Base-by-base conservation (phyloP, 2,888 invertebrate genomes). In the Anodontia alba region DNA sequence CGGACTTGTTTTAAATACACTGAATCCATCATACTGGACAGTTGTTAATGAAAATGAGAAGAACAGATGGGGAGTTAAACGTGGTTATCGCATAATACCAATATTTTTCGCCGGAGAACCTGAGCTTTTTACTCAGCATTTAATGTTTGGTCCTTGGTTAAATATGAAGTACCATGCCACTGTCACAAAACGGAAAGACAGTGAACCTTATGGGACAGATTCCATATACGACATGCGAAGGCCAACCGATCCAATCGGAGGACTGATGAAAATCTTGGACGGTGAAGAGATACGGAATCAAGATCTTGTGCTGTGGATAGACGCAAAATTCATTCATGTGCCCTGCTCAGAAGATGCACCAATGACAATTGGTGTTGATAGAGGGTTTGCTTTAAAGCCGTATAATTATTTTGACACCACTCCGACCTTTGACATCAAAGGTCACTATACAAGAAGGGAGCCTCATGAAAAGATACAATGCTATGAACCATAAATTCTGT, bases 351-450 rank as follows among this genome's bases (percentile, higher is more conserved):
- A 89, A 66, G 89, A 89, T 62, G 66, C 87, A 17, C 87, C 89
- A 0, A 89, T 89, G 85, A 89, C 89, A 1, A 36, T 85, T 12
- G 74, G 80, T 2, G 83, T 81, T 0, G 72, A 76, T 1, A 78
- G 79, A 26, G 87, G 89, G 15, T 89, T 89, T 54, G 66, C 71
- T 38, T 69, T 89, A 26, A 87, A 88, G 36, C 89, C 89, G 8
- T 86, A 75, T 33, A 89, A 89, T 74, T 89, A 84, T 69, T 89
- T 89, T 78, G 87, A 87, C 42, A 67, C 80, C 3, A 87, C 87
- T 1, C 78, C 87, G 0, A 80, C 81, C 0, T 88, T 89, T 78
- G 89, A 89, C 42, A 54, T 89, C 31, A 80, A 71, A 0, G 76
- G 78, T 1, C 82, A 86, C 70, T 81, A 79, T 62, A n/a, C 12